These are phyloP conservation scores for Verasper variegatus DNA, from an alignment of 2,113 vertebrate genomes.

Conservation along the genomic window DNA sequence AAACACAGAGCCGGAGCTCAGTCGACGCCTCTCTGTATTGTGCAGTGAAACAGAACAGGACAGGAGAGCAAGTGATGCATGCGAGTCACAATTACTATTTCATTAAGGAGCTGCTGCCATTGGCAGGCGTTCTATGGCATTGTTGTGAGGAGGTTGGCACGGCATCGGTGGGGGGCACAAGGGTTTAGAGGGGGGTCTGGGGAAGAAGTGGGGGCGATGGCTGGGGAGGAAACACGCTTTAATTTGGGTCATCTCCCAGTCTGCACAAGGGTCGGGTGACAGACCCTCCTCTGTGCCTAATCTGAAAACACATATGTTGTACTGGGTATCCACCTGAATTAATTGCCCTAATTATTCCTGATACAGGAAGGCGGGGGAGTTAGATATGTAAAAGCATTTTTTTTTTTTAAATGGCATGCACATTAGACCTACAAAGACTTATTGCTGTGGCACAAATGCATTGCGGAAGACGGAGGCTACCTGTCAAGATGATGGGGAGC, in stretches of 20 bases:
- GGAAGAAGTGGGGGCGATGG: conserved; percentile 37
- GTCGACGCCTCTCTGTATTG: conserved; percentile 58
- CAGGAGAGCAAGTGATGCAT: conserved; percentile 66
- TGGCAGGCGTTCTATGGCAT: conserved; percentile 69
- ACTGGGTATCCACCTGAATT: conserved; percentile 76
- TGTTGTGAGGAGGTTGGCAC: conserved; percentile 63
- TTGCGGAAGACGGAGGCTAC: conserved; percentile 70
- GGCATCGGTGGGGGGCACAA: conserved; percentile 45
- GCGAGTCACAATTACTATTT: conserved; percentile 81
- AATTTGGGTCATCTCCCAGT: conserved; percentile 82
- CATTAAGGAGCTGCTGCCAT: conserved; percentile 74
- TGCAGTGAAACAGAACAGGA: conserved; percentile 69
- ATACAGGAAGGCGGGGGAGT: conserved; percentile 45
- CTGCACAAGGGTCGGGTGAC: conserved; percentile 71
- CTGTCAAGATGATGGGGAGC: conserved; percentile 71
- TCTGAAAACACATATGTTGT: conserved; percentile 80
- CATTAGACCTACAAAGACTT: conserved; percentile 39
- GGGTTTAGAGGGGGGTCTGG: conserved; percentile 26
- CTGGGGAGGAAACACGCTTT: conserved; percentile 65
- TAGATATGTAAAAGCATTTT: conserved; percentile 8
- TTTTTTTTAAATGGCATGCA: conserved; percentile 3
- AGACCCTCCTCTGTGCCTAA: conserved; percentile 67
- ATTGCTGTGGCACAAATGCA: conserved; percentile 42
- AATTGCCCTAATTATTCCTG: conserved; percentile 84
- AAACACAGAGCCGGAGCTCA: conserved; percentile 65